These are phyloP conservation scores for Pogonocherus hispidulus DNA, from an alignment of 2,888 invertebrate genomes.

Conservation along the genomic window DNA sequence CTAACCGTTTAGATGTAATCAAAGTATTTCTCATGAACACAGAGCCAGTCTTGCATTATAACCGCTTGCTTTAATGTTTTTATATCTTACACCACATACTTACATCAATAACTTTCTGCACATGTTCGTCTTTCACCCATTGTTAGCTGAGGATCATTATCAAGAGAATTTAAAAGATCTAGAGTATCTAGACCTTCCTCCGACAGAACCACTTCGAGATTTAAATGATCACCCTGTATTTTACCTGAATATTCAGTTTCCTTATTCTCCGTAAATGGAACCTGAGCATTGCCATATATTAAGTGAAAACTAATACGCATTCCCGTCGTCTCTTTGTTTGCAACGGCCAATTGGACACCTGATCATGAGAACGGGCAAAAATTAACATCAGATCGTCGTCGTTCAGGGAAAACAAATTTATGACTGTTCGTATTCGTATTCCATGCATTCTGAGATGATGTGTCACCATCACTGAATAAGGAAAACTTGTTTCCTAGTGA, in stretches of 20 bases:
- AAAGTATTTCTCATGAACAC: not conserved
- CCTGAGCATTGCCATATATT: slow-evolving; percentile 25
- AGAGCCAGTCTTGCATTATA: not conserved
- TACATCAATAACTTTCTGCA: no score
- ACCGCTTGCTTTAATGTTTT: not conserved
- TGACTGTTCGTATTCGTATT: slow-evolving; percentile 4
- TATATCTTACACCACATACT: not conserved
- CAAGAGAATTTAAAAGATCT: no score
- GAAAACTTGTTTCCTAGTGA: not conserved
- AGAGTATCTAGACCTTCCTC: no score
- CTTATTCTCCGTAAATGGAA: slow-evolving; percentile 24
- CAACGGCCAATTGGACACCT: not conserved
- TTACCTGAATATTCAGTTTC: slow-evolving; percentile 25
- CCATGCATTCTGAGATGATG: not conserved
- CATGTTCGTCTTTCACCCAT: no score
- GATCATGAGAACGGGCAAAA: slow-evolving; percentile 8
- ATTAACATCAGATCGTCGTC: slow-evolving; percentile 11
- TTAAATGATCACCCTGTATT: not conserved
- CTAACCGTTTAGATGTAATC: no score
- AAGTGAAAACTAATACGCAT: slow-evolving; percentile 14
- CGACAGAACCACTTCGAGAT: no score
- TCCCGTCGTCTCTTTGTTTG: slow-evolving; percentile 16
- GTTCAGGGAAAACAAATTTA: slow-evolving; percentile 12
- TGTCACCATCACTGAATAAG: not conserved
- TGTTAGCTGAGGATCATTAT: no score